Evolutionary conservation across 2,888 invertebrate genomes (phyloP), one percentile per base, ranked within the genome.

Genomic region (Drosophila flavopinicola): DNA sequence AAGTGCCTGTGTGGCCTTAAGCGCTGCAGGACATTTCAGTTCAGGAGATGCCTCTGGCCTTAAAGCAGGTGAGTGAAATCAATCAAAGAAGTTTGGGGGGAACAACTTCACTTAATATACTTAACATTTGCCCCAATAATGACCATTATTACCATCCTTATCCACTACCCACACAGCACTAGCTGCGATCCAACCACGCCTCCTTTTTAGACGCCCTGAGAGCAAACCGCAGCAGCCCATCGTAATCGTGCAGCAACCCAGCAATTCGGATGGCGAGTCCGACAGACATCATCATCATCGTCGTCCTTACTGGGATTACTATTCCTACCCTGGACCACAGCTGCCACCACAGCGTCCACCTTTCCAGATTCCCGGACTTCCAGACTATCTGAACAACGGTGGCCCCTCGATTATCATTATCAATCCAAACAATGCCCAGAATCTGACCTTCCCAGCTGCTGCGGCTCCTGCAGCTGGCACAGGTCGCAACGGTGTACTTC

Each of bases 371-470:
- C 32, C 49, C 0, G 60, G 60, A 7, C 24, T 53, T 1, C 23
- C 9, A 6, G 49, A 59, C 0, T 35, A 47, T 15, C 7, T 27
- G 0, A 11, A 2, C 0, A 38, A 27, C 1, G 2, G 23, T 1
- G 35, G 39, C 3, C 37, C 52, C 13, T 64, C 79, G 9, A 54
- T 61, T 2, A 23, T 79, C 7, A 56, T 79, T 9, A 13, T 79
- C 2, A 80, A 79, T 13, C 85, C 79, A 3, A 84, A 52, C 38
- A 79, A 78, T 25, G 45, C 45, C 0, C 63, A 63, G 41, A 63
- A 67, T 27, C 3, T 66, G 0, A 53, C 17, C 1, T 10, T 41
- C 1, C 11, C 37, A 2, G 20, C 33, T 1, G 38, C 47, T 7
- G 10, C 54, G 0, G 17, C 37, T 1, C 10, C 39, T 3, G 6